Evolutionary conservation across 2,888 invertebrate species (phyloP), one percentile per base, ranked within the genome.

Genomic region (Sisyra terminalis): DNA sequence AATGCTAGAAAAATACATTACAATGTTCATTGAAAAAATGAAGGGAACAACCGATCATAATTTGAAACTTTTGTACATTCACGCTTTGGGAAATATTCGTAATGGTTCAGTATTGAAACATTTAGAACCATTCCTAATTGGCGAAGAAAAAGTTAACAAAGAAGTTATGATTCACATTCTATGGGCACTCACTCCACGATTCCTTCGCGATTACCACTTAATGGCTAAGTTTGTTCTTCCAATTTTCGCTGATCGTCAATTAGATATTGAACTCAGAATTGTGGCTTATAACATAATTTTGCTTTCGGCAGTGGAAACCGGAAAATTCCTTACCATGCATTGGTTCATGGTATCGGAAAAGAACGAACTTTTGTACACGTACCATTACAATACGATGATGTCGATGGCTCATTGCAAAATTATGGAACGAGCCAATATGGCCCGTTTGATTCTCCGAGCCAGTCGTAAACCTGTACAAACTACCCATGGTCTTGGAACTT

Each of bases 41-140:
- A 47, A 52, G 48, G 11, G 11, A 10, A 43, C 54, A 29, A 50
- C 50, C 29, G 51, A 53, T n/a, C 57, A 63, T 43, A 52, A 58
- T 3, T 54, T 57, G 47, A 59, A 63, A 51, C 50, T 65, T 47
- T 46, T 64, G 13, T 66, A 64, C 50, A 47, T 68, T 38, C 57
- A 62, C 52, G 69, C 63, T 2, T 53, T 70, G 40, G 57, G 53
- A 32, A 70, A 70, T 51, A 59, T 67, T 29, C 56, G 59, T 46
- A 48, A 64, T 4, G 55, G 54, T 6, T 55, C 57, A 16, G 56
- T 63, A 24, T 47, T 60, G 17, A 55, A 60, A 35, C 56, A 60
- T 39, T 48, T 70, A 40, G 56, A 54, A 29, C 65, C 65, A 1
- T 57, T 64, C 1, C 56, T 69, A 8, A 52, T 52, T 10, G 61